Base-by-base conservation (phyloP, 2,888 invertebrate species). In the Spatulosminthurus flaviceps region DNA sequence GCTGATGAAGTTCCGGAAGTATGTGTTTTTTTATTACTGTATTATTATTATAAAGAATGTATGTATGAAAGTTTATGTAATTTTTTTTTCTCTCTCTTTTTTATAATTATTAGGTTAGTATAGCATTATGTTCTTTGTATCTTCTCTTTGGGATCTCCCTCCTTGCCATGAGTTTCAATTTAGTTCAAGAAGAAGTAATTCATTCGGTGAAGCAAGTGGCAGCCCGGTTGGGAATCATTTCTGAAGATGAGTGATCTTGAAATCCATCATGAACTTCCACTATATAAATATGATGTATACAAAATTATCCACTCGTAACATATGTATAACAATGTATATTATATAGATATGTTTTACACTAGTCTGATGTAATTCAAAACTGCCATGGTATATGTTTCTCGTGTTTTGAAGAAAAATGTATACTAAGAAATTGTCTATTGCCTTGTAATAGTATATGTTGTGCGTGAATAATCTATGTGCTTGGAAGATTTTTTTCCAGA, bases 91-190 rank as follows among this genome's bases (percentile, higher is more conserved):
- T n/a, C n/a, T n/a, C n/a, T n/a, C n/a, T n/a, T n/a, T n/a, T n/a
- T n/a, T n/a, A n/a, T n/a, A n/a, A n/a, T n/a, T n/a, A n/a, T n/a
- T 21, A 81, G 81, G 77, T 79, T 13, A 92, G 92, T 84, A 91
- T 97, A 82, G 96, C 96, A 0, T 90, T 96, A 76, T 96, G 96
- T 86, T 96, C 96, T 0, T 89, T 97, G 78, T 98, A 98, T 89
- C 90, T 97, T 82, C 90, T 98, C 66, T 96, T 97, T 88, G 97
- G 97, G 11, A 97, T 97, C 86, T 95, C 97, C 0, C 89, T 97
- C 69, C 89, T 97, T 83, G 97, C 97, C 29, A 98, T 97, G 97
- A 95, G 95, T 86, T 97, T 97, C 89, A 97, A 97, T 90, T 89
- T 97, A 87, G 96, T 97, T 66, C 97, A 96, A 88, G 96, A 96